Evolutionary conservation across 1,140 invertebrate species (phyloP), one percentile per base, ranked within the genome.

Genomic region (Polyergus mexicanus): DNA sequence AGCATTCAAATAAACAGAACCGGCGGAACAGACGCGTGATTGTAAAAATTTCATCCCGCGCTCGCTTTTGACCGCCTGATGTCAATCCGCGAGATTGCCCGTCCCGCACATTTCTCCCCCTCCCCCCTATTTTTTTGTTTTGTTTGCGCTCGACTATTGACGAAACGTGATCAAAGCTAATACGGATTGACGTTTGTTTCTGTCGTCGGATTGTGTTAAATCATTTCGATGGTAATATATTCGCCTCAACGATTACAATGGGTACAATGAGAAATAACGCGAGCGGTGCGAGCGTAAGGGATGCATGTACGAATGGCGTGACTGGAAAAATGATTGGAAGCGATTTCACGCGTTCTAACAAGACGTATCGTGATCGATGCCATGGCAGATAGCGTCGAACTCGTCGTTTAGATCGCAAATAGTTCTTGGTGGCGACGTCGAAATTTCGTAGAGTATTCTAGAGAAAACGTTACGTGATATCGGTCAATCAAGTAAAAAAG

Each of bases 1-100:
- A 83, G 78, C 78, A 83, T 83, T 83, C 78, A 83, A 83, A 83
- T 83, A 83, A 83, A 83, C 78, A 83, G 68, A 83, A 72, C 13
- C 68, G 68, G 56, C 54, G 28, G 28, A 72, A 72, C 54, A 56
- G 38, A 22, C 68, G 63, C 68, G 63, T 72, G 78, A 83, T 74
- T 83, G 78, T 83, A 71, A 74, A 83, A 83, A 72, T 83, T 83
- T 83, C 54, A 83, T 83, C 54, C 35, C 77, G 63, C 77, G 63
- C 35, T 72, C 54, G 66, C 78, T 83, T 83, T 74, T 83, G 78
- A 60, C 68, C 54, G 78, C n/a, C 68, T 60, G 54, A 74, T 74
- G 78, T 83, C 78, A 83, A 83, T 78, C 44, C 62, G 44, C 44
- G 76, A 80, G 62, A 80, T 80, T 80, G 76, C 78, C 16, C 66